Evolutionary conservation across 2,888 invertebrate species (phyloP), one percentile per base, ranked within the genome.

Genomic region (Drosophila parthenogenetica): DNA sequence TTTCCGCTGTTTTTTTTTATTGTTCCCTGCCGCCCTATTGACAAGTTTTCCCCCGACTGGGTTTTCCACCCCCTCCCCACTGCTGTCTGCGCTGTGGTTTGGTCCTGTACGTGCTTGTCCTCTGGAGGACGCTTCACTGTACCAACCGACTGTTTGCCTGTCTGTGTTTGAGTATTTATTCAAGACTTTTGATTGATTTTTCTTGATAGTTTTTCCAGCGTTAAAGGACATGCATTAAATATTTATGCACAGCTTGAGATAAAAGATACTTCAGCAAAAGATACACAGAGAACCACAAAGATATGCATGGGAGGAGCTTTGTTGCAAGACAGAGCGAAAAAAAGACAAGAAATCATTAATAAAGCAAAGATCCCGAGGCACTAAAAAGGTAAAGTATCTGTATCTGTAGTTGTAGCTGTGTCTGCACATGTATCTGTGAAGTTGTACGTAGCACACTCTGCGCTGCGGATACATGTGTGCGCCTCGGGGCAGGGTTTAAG

Each of bases 1-100:
- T 60, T 65, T 58, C 49, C 78, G 61, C 77, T 48, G 85, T 77
- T 82, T 73, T 79, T 90, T 86, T 90, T 86, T 86, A 85, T 85
- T 89, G 83, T 77, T 89, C 87, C 89, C 89, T 77, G 79, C 82
- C 84, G 87, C 87, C 87, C 85, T 81, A 87, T 88, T 77, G 73
- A 73, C 42, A 19, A 14, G 22, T 49, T 32, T 29, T 49, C 13
- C 32, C 8, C n/a, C 8, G 11, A 10, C 35, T 35, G 35, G 35
- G 35, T 13, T 13, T 35, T 11, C 37, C 16, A 45, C 49, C 35
- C 25, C 2, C 5, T 14, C 48, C 35, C 14, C 13, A 29, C 17
- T 32, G 17, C 32, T 54, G 17, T 46, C 60, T 64, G 35, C 66
- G 59, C 68, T 71, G 73, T 69, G 76, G 66, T 61, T 77, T 49